Evolutionary conservation across 64 coral and sea anemone species (phyloP).

Genomic region (Pachyseris speciosa): DNA sequence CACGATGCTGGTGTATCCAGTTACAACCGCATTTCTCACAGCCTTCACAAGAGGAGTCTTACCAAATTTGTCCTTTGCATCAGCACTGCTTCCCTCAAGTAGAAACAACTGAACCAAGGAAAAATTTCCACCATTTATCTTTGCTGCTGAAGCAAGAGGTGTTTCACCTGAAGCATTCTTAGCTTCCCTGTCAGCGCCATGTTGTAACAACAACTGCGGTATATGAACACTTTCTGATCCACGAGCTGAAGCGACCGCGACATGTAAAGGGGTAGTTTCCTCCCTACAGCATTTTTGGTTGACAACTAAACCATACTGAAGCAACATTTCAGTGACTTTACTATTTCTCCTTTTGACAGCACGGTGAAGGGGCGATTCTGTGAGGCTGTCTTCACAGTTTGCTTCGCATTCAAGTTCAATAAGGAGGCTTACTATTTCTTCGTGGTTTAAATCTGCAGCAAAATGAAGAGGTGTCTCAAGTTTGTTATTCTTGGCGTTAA

Average conservation of each 20-base stretch:
- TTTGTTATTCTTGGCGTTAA: neutral
- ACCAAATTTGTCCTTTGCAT: neutral
- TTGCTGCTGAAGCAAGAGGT: neutral
- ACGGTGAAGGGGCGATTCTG: neutral
- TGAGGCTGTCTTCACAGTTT: neutral
- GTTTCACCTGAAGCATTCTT: neutral
- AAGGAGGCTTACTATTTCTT: neutral
- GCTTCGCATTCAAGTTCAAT: neutral
- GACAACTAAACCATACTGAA: neutral
- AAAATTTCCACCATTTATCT: neutral
- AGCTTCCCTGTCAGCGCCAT: neutral
- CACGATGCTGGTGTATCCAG: too few species aligned
- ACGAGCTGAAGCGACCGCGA: neutral
- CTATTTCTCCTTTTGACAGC: neutral
- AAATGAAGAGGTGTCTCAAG: neutral
- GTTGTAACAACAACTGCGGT: neutral
- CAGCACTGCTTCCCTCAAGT: neutral
- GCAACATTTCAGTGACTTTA: constrained; percentile 15
- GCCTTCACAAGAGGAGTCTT: neutral
- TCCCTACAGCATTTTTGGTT: neutral
- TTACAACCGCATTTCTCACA: neutral
- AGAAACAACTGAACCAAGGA: neutral
- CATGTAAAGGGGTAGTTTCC: neutral
- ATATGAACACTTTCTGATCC: neutral
- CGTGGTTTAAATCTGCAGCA: neutral